phyloP scores from a whole-genome alignment of 1,140 invertebrate genomes.

The Lepidostoma basale region DNA sequence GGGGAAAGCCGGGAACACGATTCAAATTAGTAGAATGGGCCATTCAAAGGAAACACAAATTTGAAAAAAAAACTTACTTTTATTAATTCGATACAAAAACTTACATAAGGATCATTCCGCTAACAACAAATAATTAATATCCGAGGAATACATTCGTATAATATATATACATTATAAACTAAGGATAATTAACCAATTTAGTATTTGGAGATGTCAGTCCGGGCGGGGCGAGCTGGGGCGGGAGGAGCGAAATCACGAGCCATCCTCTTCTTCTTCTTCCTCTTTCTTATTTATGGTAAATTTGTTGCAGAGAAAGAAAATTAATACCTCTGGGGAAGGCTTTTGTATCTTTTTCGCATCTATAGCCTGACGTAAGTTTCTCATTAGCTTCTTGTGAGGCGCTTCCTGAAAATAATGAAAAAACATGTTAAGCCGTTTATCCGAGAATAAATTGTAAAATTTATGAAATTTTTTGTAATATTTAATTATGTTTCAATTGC shows the following conservation, averaged over 20 bases:
- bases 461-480: too few relatives aligned
- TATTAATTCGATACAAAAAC: constrained; percentile 23
- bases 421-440: background rate
- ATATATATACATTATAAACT: too few relatives aligned
- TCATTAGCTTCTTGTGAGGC: constrained; percentile 58
- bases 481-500: too few relatives aligned
- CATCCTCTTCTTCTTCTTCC: constrained; percentile 39
- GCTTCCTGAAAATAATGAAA: constrained; percentile 49
- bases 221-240: background rate
- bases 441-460: too few relatives aligned
- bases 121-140: background rate
- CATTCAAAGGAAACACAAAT: constrained; percentile 14
- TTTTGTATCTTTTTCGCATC: constrained; percentile 55
- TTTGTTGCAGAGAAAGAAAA: constrained; percentile 62
- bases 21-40: background rate
- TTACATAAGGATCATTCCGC: constrained; percentile 20
- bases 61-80: constrained; percentile 21
- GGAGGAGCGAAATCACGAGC: constrained; percentile 17
- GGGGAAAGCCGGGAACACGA: background rate
- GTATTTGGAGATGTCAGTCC: background rate
- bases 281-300: constrained; percentile 55
- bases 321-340: constrained; percentile 56
- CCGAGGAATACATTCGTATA: constrained; percentile 14
- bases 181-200: constrained; percentile 10
- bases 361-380: constrained; percentile 55